phyloP scores from a whole-genome alignment of 2,797 vertebrate species.

The Sebastes paucispinis region DNA sequence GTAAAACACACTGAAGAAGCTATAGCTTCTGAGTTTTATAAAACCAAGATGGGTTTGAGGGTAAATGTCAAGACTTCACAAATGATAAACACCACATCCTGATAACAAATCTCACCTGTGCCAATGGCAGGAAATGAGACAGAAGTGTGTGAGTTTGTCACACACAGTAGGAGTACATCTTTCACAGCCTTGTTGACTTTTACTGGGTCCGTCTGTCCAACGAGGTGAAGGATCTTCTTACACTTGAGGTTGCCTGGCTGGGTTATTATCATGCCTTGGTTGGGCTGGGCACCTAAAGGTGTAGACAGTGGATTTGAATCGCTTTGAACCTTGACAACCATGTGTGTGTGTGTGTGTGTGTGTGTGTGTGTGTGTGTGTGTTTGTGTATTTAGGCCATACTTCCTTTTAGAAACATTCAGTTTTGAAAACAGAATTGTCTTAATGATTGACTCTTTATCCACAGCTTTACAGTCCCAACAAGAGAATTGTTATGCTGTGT shows the following conservation, averaged over 20 bases:
- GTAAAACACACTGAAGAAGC: background rate
- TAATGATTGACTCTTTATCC: background rate
- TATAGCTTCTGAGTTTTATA: background rate
- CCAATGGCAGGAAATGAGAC: slow-evolving; percentile 80
- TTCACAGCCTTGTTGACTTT: slow-evolving; percentile 55
- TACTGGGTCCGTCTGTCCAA: slow-evolving; percentile 41
- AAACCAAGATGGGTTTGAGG: background rate
- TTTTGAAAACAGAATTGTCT: background rate
- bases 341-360: background rate
- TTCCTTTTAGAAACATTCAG: background rate
- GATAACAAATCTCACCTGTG: slow-evolving; percentile 70
- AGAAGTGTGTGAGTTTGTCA: slow-evolving; percentile 58
- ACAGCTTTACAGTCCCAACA: background rate
- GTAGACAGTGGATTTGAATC: background rate
- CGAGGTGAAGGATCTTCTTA: slow-evolving; percentile 79
- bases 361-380: background rate
- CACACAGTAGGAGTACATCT: slow-evolving; percentile 61
- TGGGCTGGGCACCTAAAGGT: slow-evolving; percentile 58
- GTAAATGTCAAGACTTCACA: background rate
- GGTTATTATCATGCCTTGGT: slow-evolving; percentile 72
- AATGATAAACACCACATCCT: background rate
- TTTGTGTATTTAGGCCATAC: background rate
- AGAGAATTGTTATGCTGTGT: background rate
- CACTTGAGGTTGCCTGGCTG: slow-evolving; percentile 78
- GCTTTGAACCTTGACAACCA: background rate